Evolutionary conservation across 1,140 invertebrate genomes (phyloP).

Genomic region (Philotrypesis tridentata): DNA sequence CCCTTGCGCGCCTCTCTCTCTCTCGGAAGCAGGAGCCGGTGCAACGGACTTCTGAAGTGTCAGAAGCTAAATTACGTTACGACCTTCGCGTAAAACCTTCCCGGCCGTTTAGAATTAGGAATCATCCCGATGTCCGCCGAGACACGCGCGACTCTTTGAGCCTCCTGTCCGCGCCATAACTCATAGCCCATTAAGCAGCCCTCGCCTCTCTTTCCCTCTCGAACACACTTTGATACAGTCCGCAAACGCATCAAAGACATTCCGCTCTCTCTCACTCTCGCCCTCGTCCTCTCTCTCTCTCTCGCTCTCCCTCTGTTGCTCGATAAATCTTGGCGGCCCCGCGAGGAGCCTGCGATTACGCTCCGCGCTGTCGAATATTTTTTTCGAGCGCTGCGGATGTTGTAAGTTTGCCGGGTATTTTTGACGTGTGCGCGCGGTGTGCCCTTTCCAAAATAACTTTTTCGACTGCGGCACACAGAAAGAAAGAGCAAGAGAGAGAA

Average conservation of each 20-base stretch:
- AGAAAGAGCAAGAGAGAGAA: no score
- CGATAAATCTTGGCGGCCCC: conserved; percentile 29
- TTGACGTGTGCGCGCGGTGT: background rate
- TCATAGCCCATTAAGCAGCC: conserved; percentile 44
- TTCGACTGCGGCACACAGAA: no score
- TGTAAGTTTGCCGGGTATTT: background rate
- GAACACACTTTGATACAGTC: conserved; percentile 30
- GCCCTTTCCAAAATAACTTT: no score
- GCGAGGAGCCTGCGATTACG: background rate
- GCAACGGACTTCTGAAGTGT: conserved; percentile 17
- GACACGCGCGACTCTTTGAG: conserved; percentile 16
- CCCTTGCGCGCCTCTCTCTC: background rate
- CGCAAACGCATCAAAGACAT: conserved; percentile 34
- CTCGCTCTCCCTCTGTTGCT: background rate
- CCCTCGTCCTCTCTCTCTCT: no score
- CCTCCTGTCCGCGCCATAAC: conserved; percentile 36
- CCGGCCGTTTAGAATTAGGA: conserved; percentile 31
- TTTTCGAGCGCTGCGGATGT: background rate
- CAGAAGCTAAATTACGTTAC: conserved; percentile 35
- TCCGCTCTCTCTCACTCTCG: no score
- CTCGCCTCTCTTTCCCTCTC: no score
- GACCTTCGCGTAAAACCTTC: conserved; percentile 16
- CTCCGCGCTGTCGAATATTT: background rate
- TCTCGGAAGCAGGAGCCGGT: background rate
- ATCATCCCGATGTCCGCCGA: conserved; percentile 12